phyloP scores from a whole-genome alignment of 2,888 invertebrate genomes.

The Cataglyphis altisquamis region DNA sequence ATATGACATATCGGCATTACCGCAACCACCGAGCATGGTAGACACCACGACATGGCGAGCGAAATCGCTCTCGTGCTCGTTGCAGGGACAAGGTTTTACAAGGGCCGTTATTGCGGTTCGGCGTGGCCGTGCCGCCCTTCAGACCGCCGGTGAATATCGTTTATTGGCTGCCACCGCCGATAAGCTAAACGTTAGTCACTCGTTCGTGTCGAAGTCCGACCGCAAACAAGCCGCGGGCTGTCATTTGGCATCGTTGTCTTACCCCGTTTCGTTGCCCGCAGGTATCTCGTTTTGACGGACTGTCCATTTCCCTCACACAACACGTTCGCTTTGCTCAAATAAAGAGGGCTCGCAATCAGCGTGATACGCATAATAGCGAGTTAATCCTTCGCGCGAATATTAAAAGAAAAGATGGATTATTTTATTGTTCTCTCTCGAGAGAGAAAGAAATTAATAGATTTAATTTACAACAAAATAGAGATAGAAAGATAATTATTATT shows the following conservation, averaged over 20 bases:
- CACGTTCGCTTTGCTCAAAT: not conserved
- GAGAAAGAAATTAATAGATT: not conserved
- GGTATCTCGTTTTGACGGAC: slow-evolving; percentile 36
- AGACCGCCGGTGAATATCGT: slow-evolving; percentile 59
- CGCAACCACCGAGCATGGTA: not conserved
- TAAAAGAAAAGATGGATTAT: slow-evolving; percentile 11
- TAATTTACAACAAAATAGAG: not conserved
- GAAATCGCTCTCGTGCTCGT: slow-evolving; percentile 10
- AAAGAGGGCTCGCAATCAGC: not conserved
- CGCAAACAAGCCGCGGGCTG: slow-evolving; percentile 55
- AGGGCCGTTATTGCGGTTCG: slow-evolving; percentile 61
- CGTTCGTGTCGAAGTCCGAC: slow-evolving; percentile 41
- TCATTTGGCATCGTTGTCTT: slow-evolving; percentile 58
- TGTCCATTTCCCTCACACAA: not conserved
- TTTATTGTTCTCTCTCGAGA: not conserved
- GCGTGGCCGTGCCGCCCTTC: slow-evolving; percentile 26
- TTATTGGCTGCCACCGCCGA: slow-evolving; percentile 63
- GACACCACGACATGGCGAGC: slow-evolving; percentile 20
- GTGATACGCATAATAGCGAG: slow-evolving; percentile 25
- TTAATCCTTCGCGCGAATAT: slow-evolving; percentile 12
- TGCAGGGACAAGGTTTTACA: slow-evolving; percentile 35
- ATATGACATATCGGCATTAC: slow-evolving; percentile 42
- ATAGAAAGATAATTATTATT: not conserved
- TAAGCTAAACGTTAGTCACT: slow-evolving; percentile 58
- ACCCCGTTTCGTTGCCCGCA: slow-evolving; percentile 13